Evolutionary conservation across 2,113 vertebrate genomes (phyloP), one percentile per base, ranked within the genome.

Genomic region (Neodontobutis hainanensis): DNA sequence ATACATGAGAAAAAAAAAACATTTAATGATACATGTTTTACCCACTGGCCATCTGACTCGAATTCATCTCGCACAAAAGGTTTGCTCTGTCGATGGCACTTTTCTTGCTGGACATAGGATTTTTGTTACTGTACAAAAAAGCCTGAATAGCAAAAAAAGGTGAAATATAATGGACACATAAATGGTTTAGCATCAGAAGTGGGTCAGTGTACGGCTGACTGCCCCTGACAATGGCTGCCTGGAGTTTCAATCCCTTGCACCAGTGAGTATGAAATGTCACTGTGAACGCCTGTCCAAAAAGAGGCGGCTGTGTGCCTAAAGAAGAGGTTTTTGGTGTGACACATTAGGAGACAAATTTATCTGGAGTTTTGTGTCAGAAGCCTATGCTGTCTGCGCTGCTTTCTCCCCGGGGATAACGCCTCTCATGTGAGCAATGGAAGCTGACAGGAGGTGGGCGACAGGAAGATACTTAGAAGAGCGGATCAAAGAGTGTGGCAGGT

Each of bases 401-500:
- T 53, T 58, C 52, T 51, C 75, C 70, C 51, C 12, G 5, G 56
- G 73, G 70, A 67, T 38, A 19, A 27, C 61, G 78, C 62, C 43
- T 85, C 67, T 79, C 57, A 73, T 77, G n/a, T 51, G 79, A 73
- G 83, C 70, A 55, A 68, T 51, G 67, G 77, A 69, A 71, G 51
- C 3, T 49, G 78, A 87, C 83, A 81, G 73, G 67, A 69, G 77
- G 82, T 76, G 81, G 71, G 78, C 9, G 65, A 78, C 61, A 42
- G 65, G 78, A 45, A 73, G 77, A 68, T 65, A n/a, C 62, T 63
- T 71, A 82, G 50, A 43, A 49, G 63, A 73, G 56, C 5, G 70
- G 79, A 78, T 83, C 80, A 86, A 72, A 82, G 76, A 64, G 73
- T 11, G 68, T 80, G 74, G 69, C 78, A 82, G 82, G 73, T 84